A percentile compares a stretch with the other conserved stretches of the same genome.
Conservation (phyloP, 2,888 invertebrate species). For the Deroplatys truncata region DNA sequence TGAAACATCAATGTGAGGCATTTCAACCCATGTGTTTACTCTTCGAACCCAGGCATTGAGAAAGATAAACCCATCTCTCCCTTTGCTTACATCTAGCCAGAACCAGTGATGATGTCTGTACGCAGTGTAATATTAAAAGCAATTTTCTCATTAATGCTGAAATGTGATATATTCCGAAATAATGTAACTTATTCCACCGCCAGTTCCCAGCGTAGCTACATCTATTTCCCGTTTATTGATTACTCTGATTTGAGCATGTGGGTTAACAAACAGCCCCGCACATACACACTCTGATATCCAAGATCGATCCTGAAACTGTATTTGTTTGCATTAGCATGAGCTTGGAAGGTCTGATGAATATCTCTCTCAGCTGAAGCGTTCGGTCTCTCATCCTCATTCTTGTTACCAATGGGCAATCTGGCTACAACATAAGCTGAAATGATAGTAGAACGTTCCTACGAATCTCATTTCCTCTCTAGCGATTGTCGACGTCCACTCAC, state of each 20-base stretch:
- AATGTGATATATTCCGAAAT: too few species aligned
- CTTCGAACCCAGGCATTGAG: too few species aligned
- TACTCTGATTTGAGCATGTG: neutral
- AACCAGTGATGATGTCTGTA: too few species aligned
- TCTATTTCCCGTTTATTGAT: neutral
- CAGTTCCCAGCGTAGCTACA: neutral
- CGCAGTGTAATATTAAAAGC: too few species aligned
- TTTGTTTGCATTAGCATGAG: neutral
- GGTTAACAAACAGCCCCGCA: neutral
- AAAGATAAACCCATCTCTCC: too few species aligned
- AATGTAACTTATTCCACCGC: too few species aligned
- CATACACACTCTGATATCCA: neutral
- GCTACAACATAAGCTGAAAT: neutral
- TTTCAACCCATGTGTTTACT: too few species aligned
- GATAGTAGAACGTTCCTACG: neutral
- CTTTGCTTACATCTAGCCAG: too few species aligned
- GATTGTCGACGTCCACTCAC: neutral
- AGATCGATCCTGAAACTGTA: neutral
- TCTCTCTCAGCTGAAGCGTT: neutral
- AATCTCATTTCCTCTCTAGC: neutral
- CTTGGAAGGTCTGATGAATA: neutral
- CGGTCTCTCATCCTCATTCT: neutral
- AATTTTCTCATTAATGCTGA: too few species aligned
- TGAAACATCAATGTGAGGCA: too few species aligned
- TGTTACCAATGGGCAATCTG: neutral